These are phyloP conservation scores for Pristionchus japonicus DNA, from an alignment of 2,888 invertebrate species.

Conservation along the genomic window DNA sequence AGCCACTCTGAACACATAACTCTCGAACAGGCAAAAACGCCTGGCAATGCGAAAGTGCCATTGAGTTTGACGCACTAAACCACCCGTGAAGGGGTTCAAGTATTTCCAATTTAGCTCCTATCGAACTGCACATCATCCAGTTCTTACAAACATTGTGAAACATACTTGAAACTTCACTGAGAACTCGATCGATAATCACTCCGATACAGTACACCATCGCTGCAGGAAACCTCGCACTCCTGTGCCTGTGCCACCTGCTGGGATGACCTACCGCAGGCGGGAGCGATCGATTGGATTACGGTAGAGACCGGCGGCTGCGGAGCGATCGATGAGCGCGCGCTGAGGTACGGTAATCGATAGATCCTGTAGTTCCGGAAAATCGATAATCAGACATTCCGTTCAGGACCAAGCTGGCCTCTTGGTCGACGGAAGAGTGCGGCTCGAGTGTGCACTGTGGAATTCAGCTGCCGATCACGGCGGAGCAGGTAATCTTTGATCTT, in stretches of 20 bases:
- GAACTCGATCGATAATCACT: background rate
- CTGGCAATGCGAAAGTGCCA: background rate
- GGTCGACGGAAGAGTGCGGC: constrained; percentile 31
- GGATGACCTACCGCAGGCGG: background rate
- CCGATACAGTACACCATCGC: too few species aligned
- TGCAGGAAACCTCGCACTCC: background rate
- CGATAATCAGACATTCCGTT: background rate
- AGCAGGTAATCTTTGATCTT: background rate
- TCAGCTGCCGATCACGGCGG: background rate
- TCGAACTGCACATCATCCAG: background rate
- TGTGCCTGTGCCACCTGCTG: background rate
- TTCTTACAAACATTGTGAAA: background rate
- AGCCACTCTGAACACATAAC: background rate
- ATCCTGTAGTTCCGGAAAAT: background rate
- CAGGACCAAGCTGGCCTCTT: constrained; percentile 21
- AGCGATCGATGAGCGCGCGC: background rate
- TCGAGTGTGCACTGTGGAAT: constrained; percentile 26
- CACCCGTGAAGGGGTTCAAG: background rate
- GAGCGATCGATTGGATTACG: constrained; percentile 19
- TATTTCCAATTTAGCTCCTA: background rate
- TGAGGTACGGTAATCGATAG: background rate
- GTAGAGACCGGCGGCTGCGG: background rate
- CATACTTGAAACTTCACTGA: background rate
- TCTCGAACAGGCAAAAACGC: background rate
- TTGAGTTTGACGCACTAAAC: background rate